Base-by-base conservation (phyloP, 1,140 invertebrate genomes). In the Globodera rostochiensis region DNA sequence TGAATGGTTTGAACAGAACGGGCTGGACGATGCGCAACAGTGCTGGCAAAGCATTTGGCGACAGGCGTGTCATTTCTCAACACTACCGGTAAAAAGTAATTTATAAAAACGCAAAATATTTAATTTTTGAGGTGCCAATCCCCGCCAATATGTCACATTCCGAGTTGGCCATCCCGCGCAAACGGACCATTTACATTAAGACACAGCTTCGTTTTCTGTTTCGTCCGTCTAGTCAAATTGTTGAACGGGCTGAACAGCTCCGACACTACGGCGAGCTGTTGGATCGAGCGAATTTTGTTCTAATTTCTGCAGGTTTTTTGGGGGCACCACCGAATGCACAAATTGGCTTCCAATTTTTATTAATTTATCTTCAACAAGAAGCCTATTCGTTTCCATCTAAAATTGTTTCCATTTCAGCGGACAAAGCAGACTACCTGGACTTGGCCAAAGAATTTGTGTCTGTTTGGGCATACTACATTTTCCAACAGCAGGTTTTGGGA, bases 41-140 rank as follows among this genome's bases (percentile, higher is more conserved):
- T 78, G 70, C 69, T 78, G 66, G 66, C 70, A 69, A 6, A 83
- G 79, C 57, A 82, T 84, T 73, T 84, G 84, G 84, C 71, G 84
- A 25, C 66, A 85, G 77, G 73, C 67, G 64, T 84, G 83, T 67
- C 79, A 57, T 36, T 82, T 84, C 57, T 77, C 83, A 13, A 81
- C 77, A 3, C 13, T 78, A 19, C 49, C 77, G 5, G 77, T 64
- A 64, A 11, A 15, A 53, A 9, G 15, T 36, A 9, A 25, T 36
- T 36, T 49, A 6, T 13, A 75, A 47, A 15, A 19, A 49, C 0
- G n/a, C 53, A 4, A 11, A 47, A 50, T 36, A 13, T 53, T 50
- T 36, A 50, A 25, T 4, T 64, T 53, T 76, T 53, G 6, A 76
- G 49, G 19, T 78, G 25, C 77, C 73, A 21, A 86, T 73, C 6